Evolutionary conservation across 2,888 invertebrate species (phyloP).

Genomic region (Steinernema scapterisci): DNA sequence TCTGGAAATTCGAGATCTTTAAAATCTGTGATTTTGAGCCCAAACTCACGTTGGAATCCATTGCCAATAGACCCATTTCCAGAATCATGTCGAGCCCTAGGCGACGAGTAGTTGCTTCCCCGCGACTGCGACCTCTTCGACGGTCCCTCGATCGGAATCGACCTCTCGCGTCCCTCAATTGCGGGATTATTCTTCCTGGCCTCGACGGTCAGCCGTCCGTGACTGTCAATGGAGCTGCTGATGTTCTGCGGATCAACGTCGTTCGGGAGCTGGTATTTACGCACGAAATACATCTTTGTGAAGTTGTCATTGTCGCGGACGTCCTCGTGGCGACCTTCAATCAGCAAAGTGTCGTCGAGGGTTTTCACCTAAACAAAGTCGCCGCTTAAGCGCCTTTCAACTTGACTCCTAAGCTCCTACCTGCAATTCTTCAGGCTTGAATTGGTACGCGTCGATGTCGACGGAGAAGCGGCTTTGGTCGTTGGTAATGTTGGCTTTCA

Average conservation of each 20-base stretch:
- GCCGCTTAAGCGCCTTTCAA: too few species aligned
- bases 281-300: conserved; percentile 65
- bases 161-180: conserved; percentile 57
- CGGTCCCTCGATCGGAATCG: conserved; percentile 63
- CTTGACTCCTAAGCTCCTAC: too few species aligned
- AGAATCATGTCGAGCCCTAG: conserved; percentile 44
- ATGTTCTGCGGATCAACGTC: conserved; percentile 62
- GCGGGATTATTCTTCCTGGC: conserved; percentile 58
- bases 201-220: conserved; percentile 64
- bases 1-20: too few species aligned
- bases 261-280: conserved; percentile 65
- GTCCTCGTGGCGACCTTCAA: conserved; percentile 66
- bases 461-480: conserved; percentile 62
- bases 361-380: conserved; percentile 56
- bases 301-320: conserved; percentile 62
- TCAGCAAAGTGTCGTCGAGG: conserved; percentile 64
- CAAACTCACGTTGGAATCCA: conserved; percentile 11
- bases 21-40: too few species aligned
- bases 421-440: conserved; percentile 66
- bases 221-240: conserved; percentile 57
- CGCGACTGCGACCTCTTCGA: conserved; percentile 44
- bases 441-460: conserved; percentile 65
- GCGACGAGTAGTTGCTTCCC: conserved; percentile 50
- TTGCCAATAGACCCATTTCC: conserved; percentile 40
- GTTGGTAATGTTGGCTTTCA: conserved; percentile 58